These are phyloP conservation scores for Aromia moschata DNA, from an alignment of 2,888 invertebrate genomes.

Conservation along the genomic window DNA sequence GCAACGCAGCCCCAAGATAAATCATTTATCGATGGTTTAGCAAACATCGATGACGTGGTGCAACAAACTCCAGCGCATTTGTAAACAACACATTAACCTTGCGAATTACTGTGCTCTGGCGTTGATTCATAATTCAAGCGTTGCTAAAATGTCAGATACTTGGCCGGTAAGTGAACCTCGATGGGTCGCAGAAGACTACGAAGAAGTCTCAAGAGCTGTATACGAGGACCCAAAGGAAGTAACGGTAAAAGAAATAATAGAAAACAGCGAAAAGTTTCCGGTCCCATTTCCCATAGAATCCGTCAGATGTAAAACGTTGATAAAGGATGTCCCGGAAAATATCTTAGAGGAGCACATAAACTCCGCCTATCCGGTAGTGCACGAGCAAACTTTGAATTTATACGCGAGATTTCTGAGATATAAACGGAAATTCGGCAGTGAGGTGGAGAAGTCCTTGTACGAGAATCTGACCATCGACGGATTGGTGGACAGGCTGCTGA, in stretches of 20 bases:
- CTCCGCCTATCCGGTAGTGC: slow-evolving; percentile 75
- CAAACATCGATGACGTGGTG: too few relatives aligned
- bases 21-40: too few relatives aligned
- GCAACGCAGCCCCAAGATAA: too few relatives aligned
- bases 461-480: slow-evolving; percentile 61
- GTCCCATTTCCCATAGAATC: slow-evolving; percentile 60
- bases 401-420: slow-evolving; percentile 73
- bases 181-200: not conserved
- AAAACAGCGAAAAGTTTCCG: slow-evolving; percentile 57
- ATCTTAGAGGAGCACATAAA: slow-evolving; percentile 62
- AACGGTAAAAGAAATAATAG: slow-evolving; percentile 24
- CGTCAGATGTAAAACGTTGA: slow-evolving; percentile 52
- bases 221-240: too few relatives aligned
- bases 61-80: too few relatives aligned
- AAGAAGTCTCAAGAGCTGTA: not conserved
- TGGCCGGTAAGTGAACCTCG: not conserved
- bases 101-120: too few relatives aligned
- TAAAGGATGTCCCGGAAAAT: slow-evolving; percentile 35
- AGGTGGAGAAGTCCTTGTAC: slow-evolving; percentile 46
- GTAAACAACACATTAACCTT: too few relatives aligned
- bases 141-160: not conserved
- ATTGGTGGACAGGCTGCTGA: slow-evolving; percentile 66
- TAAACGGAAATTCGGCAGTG: slow-evolving; percentile 62
- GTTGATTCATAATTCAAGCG: too few relatives aligned
- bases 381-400: slow-evolving; percentile 71